These are phyloP conservation scores for Plodia interpunctella DNA, from an alignment of 1,140 invertebrate species.

Conservation along the genomic window DNA sequence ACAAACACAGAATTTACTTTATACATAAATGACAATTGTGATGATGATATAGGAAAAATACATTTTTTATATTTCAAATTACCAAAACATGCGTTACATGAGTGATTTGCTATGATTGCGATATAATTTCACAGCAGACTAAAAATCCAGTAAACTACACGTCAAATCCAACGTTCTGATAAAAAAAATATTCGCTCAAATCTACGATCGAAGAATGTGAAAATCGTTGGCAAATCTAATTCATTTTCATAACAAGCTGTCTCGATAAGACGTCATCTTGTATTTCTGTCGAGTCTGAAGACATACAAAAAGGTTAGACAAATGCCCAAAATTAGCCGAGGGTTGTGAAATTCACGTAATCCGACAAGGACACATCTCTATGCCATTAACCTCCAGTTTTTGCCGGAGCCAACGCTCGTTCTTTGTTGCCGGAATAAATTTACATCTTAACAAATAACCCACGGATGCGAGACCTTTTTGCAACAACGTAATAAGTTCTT, in stretches of 20 bases:
- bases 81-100: too few species aligned
- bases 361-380: slow-evolving; percentile 6
- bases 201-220: too few species aligned
- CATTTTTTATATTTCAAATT: too few species aligned
- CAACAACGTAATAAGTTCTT: slow-evolving; percentile 1
- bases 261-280: slow-evolving; percentile 1
- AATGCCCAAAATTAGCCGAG: slow-evolving; percentile 4
- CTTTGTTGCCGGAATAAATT: slow-evolving; percentile 4
- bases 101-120: too few species aligned
- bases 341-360: slow-evolving; percentile 7
- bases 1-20: too few species aligned
- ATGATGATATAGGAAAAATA: too few species aligned
- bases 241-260: slow-evolving; percentile 6
- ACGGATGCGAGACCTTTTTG: slow-evolving; percentile 5
- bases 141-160: too few species aligned
- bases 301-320: slow-evolving; percentile 6
- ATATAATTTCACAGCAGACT: too few species aligned
- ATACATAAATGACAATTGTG: too few species aligned
- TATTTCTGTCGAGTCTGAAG: background rate
- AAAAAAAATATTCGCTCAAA: too few species aligned
- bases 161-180: too few species aligned
- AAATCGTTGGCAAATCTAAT: background rate
- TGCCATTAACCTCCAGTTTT: slow-evolving; percentile 5
- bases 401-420: background rate
- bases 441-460: slow-evolving; percentile 4